A percentile compares a stretch with the other conserved stretches of the same genome.
Evolutionary conservation across 1,140 invertebrate genomes (phyloP).

Genomic region (Ridgeia piscesae): DNA sequence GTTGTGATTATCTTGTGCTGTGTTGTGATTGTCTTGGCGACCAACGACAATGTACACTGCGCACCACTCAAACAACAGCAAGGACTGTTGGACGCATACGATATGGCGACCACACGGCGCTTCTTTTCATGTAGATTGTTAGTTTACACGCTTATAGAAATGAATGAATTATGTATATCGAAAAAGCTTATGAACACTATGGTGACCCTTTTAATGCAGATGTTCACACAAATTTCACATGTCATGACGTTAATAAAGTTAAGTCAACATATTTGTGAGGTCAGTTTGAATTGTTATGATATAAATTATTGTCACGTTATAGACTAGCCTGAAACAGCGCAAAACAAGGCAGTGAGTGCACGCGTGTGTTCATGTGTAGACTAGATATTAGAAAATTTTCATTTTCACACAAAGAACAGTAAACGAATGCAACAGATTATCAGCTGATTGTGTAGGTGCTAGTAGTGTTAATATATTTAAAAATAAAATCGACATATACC

Average conservation of each 20-base stretch:
- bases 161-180: neutral
- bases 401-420: no score
- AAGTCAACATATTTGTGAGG: neutral
- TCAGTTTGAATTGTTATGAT: neutral
- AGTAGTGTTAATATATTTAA: no score
- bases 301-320: neutral
- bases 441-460: no score
- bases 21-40: neutral
- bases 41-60: neutral
- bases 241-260: neutral
- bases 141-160: neutral
- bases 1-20: no score
- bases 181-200: neutral
- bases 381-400: no score
- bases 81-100: neutral
- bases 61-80: neutral
- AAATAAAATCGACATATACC: no score
- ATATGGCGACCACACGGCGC: neutral
- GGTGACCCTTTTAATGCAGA: neutral
- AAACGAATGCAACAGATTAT: no score
- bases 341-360: no score
- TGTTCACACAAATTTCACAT: neutral
- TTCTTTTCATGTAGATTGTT: neutral
- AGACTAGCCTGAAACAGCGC: no score
- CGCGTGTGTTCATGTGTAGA: no score